phyloP scores from a whole-genome alignment of 2,797 vertebrate species.

The Gadopsis bispinosus region DNA sequence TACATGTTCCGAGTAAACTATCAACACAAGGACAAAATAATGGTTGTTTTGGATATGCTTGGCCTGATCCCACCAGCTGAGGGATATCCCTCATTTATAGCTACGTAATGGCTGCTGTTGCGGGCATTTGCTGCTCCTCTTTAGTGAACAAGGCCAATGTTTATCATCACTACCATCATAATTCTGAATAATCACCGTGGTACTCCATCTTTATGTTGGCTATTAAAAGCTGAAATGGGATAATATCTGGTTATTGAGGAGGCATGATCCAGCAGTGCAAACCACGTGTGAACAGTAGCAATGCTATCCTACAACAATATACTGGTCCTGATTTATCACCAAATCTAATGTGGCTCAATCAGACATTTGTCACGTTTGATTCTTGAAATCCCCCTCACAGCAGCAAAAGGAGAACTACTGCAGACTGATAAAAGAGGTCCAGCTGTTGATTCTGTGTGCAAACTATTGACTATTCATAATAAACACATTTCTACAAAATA shows the following conservation, averaged over 20 bases:
- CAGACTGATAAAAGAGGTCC: constrained; percentile 25
- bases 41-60: constrained; percentile 41
- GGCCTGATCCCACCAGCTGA: constrained; percentile 34
- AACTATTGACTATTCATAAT: constrained; percentile 23
- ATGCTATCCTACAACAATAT: background rate
- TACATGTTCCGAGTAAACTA: constrained; percentile 47
- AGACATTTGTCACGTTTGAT: constrained; percentile 12
- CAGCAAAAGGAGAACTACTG: constrained; percentile 2
- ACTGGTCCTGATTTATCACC: background rate
- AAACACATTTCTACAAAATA: constrained; percentile 4
- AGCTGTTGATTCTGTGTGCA: constrained; percentile 30
- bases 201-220: constrained; percentile 70
- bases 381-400: constrained; percentile 3
- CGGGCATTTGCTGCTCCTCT: constrained; percentile 40
- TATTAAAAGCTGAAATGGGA: constrained; percentile 73
- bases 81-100: constrained; percentile 51
- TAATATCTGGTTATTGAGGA: constrained; percentile 60
- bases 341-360: background rate
- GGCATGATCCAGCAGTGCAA: constrained; percentile 22
- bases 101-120: constrained; percentile 42
- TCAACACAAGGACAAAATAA: constrained; percentile 47
- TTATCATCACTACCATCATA: constrained; percentile 62
- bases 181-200: constrained; percentile 65
- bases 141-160: constrained; percentile 57
- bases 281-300: constrained; percentile 21